Percentiles rank a stretch among this genome's conserved stretches.
Conservation (phyloP, 1,140 invertebrate species). For the Pogonognathellus flavescens region DNA sequence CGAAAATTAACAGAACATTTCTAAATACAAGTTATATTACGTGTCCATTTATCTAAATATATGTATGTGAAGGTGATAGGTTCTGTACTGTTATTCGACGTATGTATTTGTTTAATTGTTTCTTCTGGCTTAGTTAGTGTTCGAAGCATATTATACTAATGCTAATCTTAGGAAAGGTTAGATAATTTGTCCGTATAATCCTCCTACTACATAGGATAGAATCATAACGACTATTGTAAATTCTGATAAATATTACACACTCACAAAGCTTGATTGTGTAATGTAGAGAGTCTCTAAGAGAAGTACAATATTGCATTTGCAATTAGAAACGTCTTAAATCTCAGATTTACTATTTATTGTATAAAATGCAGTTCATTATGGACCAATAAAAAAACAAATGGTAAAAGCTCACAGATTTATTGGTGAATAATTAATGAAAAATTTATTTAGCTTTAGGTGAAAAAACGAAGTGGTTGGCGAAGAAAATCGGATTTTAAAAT, state of each 20-base stretch:
- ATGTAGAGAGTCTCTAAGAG: too few relatives aligned
- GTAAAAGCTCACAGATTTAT: not conserved
- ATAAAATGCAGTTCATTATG: not conserved
- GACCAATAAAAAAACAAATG: not conserved
- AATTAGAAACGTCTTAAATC: not conserved
- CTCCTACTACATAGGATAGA: too few relatives aligned
- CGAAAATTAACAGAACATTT: too few relatives aligned
- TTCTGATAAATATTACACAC: too few relatives aligned
- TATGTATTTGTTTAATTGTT: conserved; percentile 44
- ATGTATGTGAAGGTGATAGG: too few relatives aligned
- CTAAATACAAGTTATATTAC: too few relatives aligned
- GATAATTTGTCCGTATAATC: not conserved
- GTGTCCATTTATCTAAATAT: too few relatives aligned
- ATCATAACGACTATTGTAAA: not conserved
- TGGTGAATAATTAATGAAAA: conserved; percentile 41
- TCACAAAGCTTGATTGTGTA: too few relatives aligned
- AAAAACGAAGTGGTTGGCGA: conserved; percentile 72
- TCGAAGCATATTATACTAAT: not conserved
- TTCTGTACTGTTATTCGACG: too few relatives aligned
- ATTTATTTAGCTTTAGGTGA: conserved; percentile 60
- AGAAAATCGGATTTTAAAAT: conserved; percentile 83
- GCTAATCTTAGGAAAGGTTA: conserved; percentile 48
- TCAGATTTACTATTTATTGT: not conserved
- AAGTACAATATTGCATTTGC: not conserved
- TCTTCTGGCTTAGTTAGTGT: conserved; percentile 9